Base-by-base conservation (phyloP, 2,797 vertebrate genomes). In the Syngnathus acus region DNA sequence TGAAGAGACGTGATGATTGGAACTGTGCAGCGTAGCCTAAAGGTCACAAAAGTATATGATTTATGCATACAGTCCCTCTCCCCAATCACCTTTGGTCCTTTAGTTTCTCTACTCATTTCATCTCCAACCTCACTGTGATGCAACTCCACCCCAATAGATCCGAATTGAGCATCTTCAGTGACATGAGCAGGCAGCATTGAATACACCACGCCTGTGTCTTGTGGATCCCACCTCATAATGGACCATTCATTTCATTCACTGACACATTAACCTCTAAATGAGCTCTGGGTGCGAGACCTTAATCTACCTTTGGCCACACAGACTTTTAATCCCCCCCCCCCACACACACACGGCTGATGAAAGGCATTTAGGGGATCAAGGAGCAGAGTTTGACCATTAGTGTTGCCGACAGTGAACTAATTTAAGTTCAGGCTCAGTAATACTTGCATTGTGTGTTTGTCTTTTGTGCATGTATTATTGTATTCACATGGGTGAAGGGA, bases 201-300 rank as follows among this genome's bases (percentile, higher is more conserved):
- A 64, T 65, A 23, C 19, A 3, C 40, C 58, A 9, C 38, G 62
- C 17, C 43, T 1, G 61, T 14, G 53, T 74, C 63, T 60, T 51
- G 53, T 43, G 45, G 79, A 76, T 70, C 62, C 76, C 68, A 74
- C 77, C 76, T 78, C 71, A 21, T 23, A 71, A 71, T 67, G 50
- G 65, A 68, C 79, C 77, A 82, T 78, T 78, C 72, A 84, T 65
- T 88, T 79, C 75, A 84, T 81, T 79, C 79, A 83, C 72, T 89
- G 84, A 88, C 85, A 89, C 84, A 87, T 89, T 90, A 89, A 90
- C 86, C 86, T 86, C 81, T 83, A 81, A 88, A 87, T 82, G 75
- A 83, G 70, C 78, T 83, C 75, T 80, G 79, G 32, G 80, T 65
- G 66, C 67, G 65, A 73, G 81, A 70, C 76, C 78, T 78, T 77